Evolutionary conservation across 2,797 vertebrate genomes (phyloP), one percentile per base, ranked within the genome.

Genomic region (Furcifer pardalis): DNA sequence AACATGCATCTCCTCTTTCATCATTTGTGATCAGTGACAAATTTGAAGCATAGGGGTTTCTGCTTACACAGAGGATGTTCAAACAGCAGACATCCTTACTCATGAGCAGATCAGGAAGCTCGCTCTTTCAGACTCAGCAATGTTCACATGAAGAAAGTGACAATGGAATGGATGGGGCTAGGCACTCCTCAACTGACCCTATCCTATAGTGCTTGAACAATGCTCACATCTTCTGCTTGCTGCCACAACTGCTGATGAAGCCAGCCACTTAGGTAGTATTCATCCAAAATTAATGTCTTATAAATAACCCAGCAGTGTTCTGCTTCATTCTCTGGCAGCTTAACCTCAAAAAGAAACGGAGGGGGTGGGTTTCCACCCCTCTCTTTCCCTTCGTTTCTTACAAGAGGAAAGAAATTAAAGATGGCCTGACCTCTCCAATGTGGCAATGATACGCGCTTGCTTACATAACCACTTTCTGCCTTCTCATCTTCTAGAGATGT

Each of bases 261-360:
- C 92, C 92, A 91, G 89, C 87, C 91, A 93, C 90, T 92, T 87
- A 87, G 88, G 91, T 84, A 92, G 90, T 91, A 91, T 90, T 93
- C 93, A 94, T 93, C 88, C 92, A 94, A 94, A 94, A 93, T 94
- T 93, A 94, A 94, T 93, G 91, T 88, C 86, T 95, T 91, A 95
- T 94, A 93, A 94, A 94, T 93, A 93, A 95, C 93, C 91, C 88
- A 94, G 89, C 79, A 93, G 86, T 86, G 90, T 93, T 93, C 89
- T 90, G 92, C 90, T 91, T 89, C 91, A 23, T 88, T 92, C 88
- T 92, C 90, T 94, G 92, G 88, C 92, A 93, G 91, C 86, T 91
- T 94, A 94, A 91, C 91, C 88, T 90, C 90, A 84, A 88, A 88
- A 90, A 90, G 84, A 89, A 91, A 71, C 19, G 19, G 17, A 30